Evolutionary conservation across 2,888 invertebrate species (phyloP).

Genomic region (Ichneumoninae sp.): DNA sequence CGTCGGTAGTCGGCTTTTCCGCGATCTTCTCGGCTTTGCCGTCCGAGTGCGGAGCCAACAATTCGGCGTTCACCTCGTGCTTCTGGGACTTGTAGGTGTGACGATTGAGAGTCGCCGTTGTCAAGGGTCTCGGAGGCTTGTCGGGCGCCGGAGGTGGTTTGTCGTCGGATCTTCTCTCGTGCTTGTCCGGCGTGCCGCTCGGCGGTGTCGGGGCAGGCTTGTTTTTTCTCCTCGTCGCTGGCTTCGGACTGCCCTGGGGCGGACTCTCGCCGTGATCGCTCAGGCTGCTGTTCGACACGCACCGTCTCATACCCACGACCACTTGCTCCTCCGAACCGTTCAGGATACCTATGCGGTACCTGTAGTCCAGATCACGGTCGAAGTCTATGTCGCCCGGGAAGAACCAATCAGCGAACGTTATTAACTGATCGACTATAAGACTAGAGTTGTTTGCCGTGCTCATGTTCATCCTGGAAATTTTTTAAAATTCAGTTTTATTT

Average conservation of each 20-base stretch:
- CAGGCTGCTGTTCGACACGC: slow-evolving; percentile 89
- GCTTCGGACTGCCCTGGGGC: slow-evolving; percentile 90
- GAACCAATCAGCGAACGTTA: slow-evolving; percentile 93
- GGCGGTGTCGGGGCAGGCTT: slow-evolving; percentile 92
- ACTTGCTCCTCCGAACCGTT: slow-evolving; percentile 78
- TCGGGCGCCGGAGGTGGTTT: slow-evolving; percentile 85
- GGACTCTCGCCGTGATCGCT: slow-evolving; percentile 90
- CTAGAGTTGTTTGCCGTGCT: slow-evolving; percentile 93
- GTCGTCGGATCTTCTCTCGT: slow-evolving; percentile 78
- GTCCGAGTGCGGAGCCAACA: slow-evolving; percentile 68
- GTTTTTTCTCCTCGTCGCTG: slow-evolving; percentile 89
- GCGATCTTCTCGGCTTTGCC: slow-evolving; percentile 45
- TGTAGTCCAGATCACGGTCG: slow-evolving; percentile 85
- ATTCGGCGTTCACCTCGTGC: slow-evolving; percentile 84
- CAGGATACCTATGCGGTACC: slow-evolving; percentile 74
- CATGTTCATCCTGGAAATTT: slow-evolving; percentile 88
- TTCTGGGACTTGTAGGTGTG: slow-evolving; percentile 86
- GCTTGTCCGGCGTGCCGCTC: slow-evolving; percentile 83
- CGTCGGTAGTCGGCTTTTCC: slow-evolving; percentile 82
- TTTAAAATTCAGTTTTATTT: not conserved
- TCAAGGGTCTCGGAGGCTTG: slow-evolving; percentile 88
- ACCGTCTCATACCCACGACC: slow-evolving; percentile 83
- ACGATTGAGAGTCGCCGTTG: slow-evolving; percentile 87
- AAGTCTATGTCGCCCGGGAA: slow-evolving; percentile 92
- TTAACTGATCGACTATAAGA: slow-evolving; percentile 93